Conservation (phyloP, 2,797 vertebrate species). For the Setipinna tenuifilis region DNA sequence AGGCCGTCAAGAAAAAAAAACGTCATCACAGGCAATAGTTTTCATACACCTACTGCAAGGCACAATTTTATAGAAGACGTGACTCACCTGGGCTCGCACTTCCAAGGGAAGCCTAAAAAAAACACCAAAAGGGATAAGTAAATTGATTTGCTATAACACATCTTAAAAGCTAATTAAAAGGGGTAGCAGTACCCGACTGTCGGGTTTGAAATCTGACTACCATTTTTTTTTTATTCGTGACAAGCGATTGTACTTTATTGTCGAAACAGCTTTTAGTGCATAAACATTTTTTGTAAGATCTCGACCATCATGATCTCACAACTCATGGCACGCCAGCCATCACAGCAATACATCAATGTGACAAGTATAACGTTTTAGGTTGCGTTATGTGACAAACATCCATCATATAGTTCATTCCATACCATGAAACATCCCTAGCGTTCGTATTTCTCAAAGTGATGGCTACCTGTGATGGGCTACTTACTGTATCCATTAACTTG, state of each 20-base stretch:
- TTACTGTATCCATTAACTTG: neutral
- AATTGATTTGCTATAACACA: neutral
- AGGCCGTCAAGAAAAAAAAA: neutral
- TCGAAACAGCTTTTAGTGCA: neutral
- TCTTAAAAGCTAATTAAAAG: neutral
- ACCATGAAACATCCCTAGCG: neutral
- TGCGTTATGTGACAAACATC: neutral
- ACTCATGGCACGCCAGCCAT: neutral
- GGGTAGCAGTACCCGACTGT: neutral
- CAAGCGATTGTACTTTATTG: neutral
- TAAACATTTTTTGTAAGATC: neutral
- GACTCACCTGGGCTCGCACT: constrained; percentile 65
- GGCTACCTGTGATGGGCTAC: neutral
- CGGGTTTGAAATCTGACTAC: neutral
- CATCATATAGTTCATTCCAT: neutral
- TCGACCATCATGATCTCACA: neutral
- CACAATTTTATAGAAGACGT: neutral
- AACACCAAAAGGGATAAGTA: constrained; percentile 21
- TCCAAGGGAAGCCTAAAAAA: constrained; percentile 64
- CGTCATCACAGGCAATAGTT: neutral
- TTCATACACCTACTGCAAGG: neutral
- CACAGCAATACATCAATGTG: neutral
- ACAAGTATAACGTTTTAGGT: neutral
- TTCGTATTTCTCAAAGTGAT: neutral
- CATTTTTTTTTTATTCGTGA: neutral